Evolutionary conservation across 35 echinoderm and acorn worm species (phyloP).

Genomic region (Lytechinus variegatus): DNA sequence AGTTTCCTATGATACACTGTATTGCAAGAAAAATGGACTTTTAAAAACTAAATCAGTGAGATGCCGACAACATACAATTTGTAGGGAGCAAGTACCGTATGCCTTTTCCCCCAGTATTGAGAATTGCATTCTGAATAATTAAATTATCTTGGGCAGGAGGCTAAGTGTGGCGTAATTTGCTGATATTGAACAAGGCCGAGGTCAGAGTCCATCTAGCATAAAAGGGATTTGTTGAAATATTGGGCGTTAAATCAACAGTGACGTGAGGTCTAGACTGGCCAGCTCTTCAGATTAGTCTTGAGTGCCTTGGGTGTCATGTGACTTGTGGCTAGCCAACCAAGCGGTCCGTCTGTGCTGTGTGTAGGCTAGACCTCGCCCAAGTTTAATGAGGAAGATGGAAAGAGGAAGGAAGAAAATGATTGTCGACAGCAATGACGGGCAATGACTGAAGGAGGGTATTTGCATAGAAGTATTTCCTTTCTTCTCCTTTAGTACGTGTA

Average conservation of each 20-base stretch:
- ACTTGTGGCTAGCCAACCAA: background rate
- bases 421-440: too few relatives aligned
- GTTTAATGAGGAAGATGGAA: background rate
- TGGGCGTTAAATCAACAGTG: constrained; percentile 17
- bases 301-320: background rate
- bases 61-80: too few relatives aligned
- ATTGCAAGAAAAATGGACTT: too few relatives aligned
- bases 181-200: constrained; percentile 8
- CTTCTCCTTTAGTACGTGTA: background rate
- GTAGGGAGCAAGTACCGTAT: too few relatives aligned
- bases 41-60: too few relatives aligned
- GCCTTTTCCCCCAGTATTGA: too few relatives aligned
- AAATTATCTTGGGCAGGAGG: background rate
- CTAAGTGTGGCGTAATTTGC: background rate
- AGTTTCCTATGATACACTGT: too few relatives aligned
- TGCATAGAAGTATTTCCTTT: background rate
- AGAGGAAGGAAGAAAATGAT: too few relatives aligned
- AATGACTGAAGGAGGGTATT: background rate
- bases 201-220: background rate
- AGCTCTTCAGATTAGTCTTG: constrained; percentile 17
- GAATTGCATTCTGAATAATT: background rate
- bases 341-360: background rate
- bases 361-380: background rate
- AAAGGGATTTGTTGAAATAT: constrained; percentile 20
- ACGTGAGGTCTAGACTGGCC: background rate